phyloP scores from a whole-genome alignment of 2,113 vertebrate species.

The Solenodon paradoxus region DNA sequence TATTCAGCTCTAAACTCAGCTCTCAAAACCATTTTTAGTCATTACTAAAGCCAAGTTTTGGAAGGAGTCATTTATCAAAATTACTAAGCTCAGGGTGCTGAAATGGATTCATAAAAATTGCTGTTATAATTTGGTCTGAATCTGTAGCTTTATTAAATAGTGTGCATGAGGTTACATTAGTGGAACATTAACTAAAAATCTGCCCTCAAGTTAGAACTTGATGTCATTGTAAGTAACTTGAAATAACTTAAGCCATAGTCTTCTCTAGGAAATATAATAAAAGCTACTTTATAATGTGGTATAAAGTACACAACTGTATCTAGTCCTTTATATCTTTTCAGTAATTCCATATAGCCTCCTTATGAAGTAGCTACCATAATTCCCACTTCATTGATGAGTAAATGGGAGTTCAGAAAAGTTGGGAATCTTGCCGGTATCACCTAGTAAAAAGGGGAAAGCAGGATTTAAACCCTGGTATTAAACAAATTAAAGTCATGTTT shows the following conservation, averaged over 20 bases:
- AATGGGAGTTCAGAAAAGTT: neutral
- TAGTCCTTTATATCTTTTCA: neutral
- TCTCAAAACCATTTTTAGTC: slow-evolving; percentile 48
- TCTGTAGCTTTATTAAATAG: slow-evolving; percentile 43
- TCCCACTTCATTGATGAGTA: neutral
- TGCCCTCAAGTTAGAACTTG: slow-evolving; percentile 47
- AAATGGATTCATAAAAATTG: slow-evolving; percentile 65
- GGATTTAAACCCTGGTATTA: neutral
- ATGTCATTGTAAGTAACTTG: slow-evolving; percentile 28
- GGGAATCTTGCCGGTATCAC: neutral
- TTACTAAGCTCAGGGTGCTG: slow-evolving; percentile 55
- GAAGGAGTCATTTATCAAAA: slow-evolving; percentile 71
- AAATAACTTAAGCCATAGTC: neutral
- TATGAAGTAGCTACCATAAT: neutral
- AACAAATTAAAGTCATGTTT: neutral
- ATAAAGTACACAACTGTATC: neutral
- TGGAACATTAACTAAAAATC: slow-evolving; percentile 56
- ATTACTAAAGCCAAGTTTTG: slow-evolving; percentile 59
- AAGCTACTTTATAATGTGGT: neutral
- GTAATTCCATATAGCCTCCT: neutral
- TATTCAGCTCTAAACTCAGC: slow-evolving; percentile 47
- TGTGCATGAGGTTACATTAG: slow-evolving; percentile 18
- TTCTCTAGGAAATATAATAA: slow-evolving; percentile 33
- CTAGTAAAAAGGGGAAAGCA: neutral
- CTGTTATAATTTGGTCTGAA: slow-evolving; percentile 65